phyloP scores from a whole-genome alignment of 2,888 invertebrate species.

The Empis stercorea region DNA sequence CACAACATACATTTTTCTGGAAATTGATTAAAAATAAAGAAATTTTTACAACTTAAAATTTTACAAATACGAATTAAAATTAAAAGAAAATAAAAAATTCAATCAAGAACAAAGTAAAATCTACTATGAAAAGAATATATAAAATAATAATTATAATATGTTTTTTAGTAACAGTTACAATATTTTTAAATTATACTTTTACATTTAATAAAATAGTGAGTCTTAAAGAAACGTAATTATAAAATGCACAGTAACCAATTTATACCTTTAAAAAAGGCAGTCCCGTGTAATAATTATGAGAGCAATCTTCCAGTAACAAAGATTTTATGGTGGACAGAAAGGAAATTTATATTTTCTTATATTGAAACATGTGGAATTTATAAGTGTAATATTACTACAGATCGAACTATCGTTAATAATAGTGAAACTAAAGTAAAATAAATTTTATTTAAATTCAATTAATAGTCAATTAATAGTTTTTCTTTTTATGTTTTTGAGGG shows the following conservation, averaged over 20 bases:
- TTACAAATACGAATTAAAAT: too few species aligned
- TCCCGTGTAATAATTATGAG: too few species aligned
- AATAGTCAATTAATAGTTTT: background rate
- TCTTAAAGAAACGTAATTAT: too few species aligned
- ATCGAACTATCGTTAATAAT: constrained; percentile 12
- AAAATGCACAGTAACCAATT: too few species aligned
- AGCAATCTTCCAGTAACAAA: background rate
- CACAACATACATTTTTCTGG: too few species aligned
- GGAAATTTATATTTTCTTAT: constrained; percentile 6
- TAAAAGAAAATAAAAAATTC: background rate
- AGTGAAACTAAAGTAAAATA: constrained; percentile 5
- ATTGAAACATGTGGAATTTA: constrained; percentile 16
- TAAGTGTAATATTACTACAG: constrained; percentile 18
- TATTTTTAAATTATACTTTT: background rate
- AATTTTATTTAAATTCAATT: background rate
- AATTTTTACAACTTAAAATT: too few species aligned
- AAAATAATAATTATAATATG: too few species aligned
- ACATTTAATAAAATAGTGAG: background rate
- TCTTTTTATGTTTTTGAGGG: constrained; percentile 36
- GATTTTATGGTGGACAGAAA: constrained; percentile 12
- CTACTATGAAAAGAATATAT: background rate
- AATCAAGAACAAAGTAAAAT: background rate
- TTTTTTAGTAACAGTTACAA: too few species aligned
- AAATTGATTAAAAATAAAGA: too few species aligned
- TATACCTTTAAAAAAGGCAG: too few species aligned